Evolutionary conservation across 2,888 invertebrate species (phyloP), one percentile per base, ranked within the genome.

Genomic region (Drosophila birchii): DNA sequence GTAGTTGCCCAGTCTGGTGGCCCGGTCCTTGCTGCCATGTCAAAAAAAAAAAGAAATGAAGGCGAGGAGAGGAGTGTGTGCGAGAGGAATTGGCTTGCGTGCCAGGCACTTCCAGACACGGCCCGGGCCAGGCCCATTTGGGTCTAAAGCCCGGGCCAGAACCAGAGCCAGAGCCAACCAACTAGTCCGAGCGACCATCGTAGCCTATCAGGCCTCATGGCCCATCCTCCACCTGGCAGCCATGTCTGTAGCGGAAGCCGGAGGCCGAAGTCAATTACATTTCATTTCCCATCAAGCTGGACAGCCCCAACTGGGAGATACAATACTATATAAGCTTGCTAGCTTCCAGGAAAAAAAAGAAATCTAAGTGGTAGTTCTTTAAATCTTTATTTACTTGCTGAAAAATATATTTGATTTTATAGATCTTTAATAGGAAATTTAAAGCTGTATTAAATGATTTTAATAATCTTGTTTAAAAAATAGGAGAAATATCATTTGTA

Each of bases 61-160:
- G 43, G 41, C n/a, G 29, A 32, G 20, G 34, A 14, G 34, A 51
- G n/a, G 53, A 20, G 58, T 54, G 55, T 32, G 71, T 43, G 55
- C 34, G 68, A 53, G 67, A 49, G 16, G 51, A 53, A 34, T 16
- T 71, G 45, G 78, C 57, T 86, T 86, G 80, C 85, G 89, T 90
- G 85, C 86, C 90, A 77, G 87, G 87, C 86, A 90, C 90, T 80
- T 88, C 81, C 85, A 56, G 87, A 73, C 72, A 83, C 82, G 75
- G 79, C 72, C 71, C 87, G 75, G 45, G 45, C 45, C 45, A 61
- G 78, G 59, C 58, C 81, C 73, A 38, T 51, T 57, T 60, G 59
- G 54, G 38, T 38, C 43, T 39, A 14, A 51, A 34, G 51, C 26
- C 18, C 8, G 39, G 39, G 39, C 39, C 59, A 7, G 5, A 73